Evolutionary conservation across 2,888 invertebrate species (phyloP), one percentile per base, ranked within the genome.

Genomic region (Neocrepidodera transversa): DNA sequence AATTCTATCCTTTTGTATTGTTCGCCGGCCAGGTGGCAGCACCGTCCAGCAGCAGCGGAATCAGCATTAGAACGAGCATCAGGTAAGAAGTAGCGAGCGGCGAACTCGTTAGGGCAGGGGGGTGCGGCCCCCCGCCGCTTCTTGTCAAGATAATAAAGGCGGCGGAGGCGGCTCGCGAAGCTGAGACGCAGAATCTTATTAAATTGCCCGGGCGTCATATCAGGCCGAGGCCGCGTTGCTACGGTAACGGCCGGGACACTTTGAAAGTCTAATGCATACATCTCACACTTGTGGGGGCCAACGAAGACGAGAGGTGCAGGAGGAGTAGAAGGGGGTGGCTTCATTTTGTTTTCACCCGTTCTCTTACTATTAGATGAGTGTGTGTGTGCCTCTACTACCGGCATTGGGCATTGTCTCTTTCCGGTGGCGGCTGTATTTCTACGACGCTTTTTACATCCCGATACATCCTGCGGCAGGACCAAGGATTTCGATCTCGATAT

Each of bases 201-300:
- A 80, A 80, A 80, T 80, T 80, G 79, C 79, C 80, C 86, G 85
- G 85, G 85, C 86, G 85, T 85, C 85, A 85, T 85, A 84, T 84
- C 80, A 79, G 78, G 77, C 78, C 79, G 83, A 83, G 84, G 82
- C 83, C 83, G 83, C 85, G 85, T 86, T 84, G 84, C 85, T 82
- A 84, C 83, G 85, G 84, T 83, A 83, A 86, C 85, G 84, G 84
- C 85, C 85, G 85, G 85, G 84, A 80, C 80, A 79, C 79, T 79
- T 79, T 79, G 79, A 79, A 79, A 79, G 79, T 79, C 79, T 79
- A 79, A 79, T 79, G 79, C 78, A 79, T 79, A 79, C 79, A 79
- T 79, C 79, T 79, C 79, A 79, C 79, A 79, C 79, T 77, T 76
- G 76, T 74, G 74, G 71, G 71, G 67, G 71, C 71, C 71, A 68